Base-by-base conservation (phyloP, 2,113 vertebrate species). In the Paracanthobrama guichenoti region DNA sequence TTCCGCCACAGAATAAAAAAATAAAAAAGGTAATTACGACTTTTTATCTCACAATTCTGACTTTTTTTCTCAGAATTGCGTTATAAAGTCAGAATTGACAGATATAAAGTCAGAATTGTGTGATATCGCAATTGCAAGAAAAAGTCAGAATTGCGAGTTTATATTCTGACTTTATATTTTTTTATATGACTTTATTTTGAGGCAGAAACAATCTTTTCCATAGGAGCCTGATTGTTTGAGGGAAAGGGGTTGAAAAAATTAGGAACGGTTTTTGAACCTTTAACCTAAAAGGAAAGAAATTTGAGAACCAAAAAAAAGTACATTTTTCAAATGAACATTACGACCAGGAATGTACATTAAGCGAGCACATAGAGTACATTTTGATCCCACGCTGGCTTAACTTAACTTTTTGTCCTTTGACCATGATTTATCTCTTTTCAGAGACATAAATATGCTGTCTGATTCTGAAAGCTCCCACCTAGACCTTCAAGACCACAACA, bases 391-490 rank as follows among this genome's bases (percentile, higher is more conserved):
- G 7, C 14, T 67, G 28, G 10, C 28, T 71, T 44, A 6, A 71
- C 9, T n/a, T 0, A 42, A 42, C 44, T 74, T 14, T 13, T 28
- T 24, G 20, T 82, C 3, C 16, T 5, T 69, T 69, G 18, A n/a
- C 66, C 66, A 69, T 42, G 0, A 69, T 42, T 42, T 69, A 69
- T 12, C 44, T 55, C 28, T 64, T 39, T 71, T 20, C 66, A 99
- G 98, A 90, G 97, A 98, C 90, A 91, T 98, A 80, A 99, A 96
- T 91, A 98, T 99, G 97, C 91, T 98, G 24, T 96, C 95, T 0
- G 97, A 97, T 86, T 94, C 95, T 44, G 97, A 97, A 82, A 95
- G 94, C 81, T 91, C 94, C 1, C 96, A 96, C 81, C 89, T 99
- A 92, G 97, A 98, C 82, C 92, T 97, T 59, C 97, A 96, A 11